These are phyloP conservation scores for Potorous gilbertii DNA, from an alignment of 2,797 vertebrate genomes.

Conservation along the genomic window DNA sequence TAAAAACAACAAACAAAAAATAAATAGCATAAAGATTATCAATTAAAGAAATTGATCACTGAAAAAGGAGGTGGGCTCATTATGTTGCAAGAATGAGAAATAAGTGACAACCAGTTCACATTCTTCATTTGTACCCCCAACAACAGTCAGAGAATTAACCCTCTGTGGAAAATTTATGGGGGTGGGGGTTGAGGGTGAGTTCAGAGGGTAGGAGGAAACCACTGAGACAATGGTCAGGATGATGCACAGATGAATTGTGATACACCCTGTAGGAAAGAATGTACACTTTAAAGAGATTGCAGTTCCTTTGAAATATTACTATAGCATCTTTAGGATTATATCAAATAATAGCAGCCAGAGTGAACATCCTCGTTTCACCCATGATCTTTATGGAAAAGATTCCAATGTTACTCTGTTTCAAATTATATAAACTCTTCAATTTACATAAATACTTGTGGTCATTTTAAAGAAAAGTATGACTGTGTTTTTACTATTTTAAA, in stretches of 20 bases:
- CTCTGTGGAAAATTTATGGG: no score
- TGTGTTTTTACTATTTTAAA: not conserved
- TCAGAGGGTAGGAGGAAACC: no score
- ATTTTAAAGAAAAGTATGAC: not conserved
- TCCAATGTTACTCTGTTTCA: not conserved
- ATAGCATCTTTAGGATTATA: not conserved
- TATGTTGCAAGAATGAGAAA: no score
- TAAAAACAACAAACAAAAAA: no score
- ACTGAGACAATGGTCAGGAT: not conserved
- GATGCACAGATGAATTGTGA: not conserved
- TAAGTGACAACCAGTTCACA: no score
- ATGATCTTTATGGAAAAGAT: not conserved
- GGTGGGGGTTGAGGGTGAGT: no score
- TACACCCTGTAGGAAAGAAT: not conserved
- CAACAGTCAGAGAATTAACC: no score
- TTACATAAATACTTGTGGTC: not conserved
- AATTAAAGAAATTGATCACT: no score
- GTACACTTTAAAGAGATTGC: not conserved
- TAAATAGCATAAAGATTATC: no score
- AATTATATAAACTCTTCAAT: not conserved
- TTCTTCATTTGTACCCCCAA: no score
- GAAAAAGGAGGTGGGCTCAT: no score
- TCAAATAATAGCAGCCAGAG: not conserved
- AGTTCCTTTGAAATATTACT: not conserved
- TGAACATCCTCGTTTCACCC: not conserved